Evolutionary conservation across 2,888 invertebrate genomes (phyloP), one percentile per base, ranked within the genome.

Genomic region (Brachypalpus laphriformis): DNA sequence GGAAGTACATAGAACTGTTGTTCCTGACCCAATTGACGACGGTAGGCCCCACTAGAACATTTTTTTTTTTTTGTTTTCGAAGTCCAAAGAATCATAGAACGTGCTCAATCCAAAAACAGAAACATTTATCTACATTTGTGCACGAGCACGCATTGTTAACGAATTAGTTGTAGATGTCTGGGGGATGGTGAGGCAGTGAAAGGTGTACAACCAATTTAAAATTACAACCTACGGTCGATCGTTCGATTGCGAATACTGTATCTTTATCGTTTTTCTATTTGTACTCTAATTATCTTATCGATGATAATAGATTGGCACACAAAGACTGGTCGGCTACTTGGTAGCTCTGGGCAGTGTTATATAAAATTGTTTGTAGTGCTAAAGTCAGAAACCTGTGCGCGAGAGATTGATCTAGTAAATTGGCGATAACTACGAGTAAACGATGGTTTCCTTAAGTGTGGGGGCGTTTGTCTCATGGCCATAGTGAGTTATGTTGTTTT

Each of bases 241-340:
- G 65, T 9, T 54, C 25, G 40, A 22, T 66, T 49, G 49, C 49
- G 22, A 47, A 49, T 65, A 18, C 22, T 9, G 6, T 25, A 47
- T 45, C 34, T 65, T 14, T 22, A 34, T 28, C 18, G 1, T 49
- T 18, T 34, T 45, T 45, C 18, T 54, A 37, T 51, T 66, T 51
- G 14, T 37, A 65, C 37, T 66, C 37, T 47, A 66, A 66, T 66
- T 66, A 66, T 66, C 66, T 66, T 37, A 66, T 51, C 51, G 51
- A 25, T 51, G 66, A 66, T 66, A 66, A 66, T 40, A 25, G 34
- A 37, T 7, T 22, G 31, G 22, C 47, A 49, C 3, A 49, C 20
- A 59, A 25, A 8, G 14, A 42, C 40, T 11, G 2, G 14, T n/a
- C 14, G 25, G 40, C 22, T 20, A 59, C 9, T 22, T 1, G 2